Base-by-base conservation (phyloP, 1,140 invertebrate species). In the Drosophila asahinai region DNA sequence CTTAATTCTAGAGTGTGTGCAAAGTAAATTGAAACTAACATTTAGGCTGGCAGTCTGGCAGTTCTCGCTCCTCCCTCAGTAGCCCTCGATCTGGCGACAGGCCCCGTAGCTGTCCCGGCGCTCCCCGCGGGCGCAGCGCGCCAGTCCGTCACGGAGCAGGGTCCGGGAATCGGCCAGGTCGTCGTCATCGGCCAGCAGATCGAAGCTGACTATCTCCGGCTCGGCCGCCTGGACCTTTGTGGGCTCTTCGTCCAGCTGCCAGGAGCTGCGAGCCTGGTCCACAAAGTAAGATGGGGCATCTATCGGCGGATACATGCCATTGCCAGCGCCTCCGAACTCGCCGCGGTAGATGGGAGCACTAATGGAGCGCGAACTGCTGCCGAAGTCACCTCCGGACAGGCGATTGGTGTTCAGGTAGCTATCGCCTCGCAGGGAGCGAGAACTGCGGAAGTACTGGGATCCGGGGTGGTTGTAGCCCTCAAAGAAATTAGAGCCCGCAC, bases 91-190 rank as follows among this genome's bases (percentile, higher is more conserved):
- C 78, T 92, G 86, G 83, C 90, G 93, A 67, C 94, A 95, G 36
- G 94, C 84, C 15, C 94, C 94, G 54, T 94, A 94, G 42, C 94
- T 93, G 77, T 95, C 95, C 30, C 95, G 93, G 52, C 93, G 93
- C 27, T 94, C 92, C 45, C 94, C 95, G 0, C 95, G 95, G 14
- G 95, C 95, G 83, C 95, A 96, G 76, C 95, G 94, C 40, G 95
- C 95, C 51, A 93, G 91, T 1, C 95, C 94, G 14, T 95, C 95
- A 15, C 95, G 83, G 3, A 95, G 87, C 59, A 94, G 93, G 48
- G 94, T 84, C 74, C 93, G 89, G 8, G 84, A 89, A 12, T 89
- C 82, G 40, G 61, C 59, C 25, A 90, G 42, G 17, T 63, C 76
- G n/a, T 63, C 76, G 30, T 63, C 76, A 62, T 90, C 91, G 51